phyloP scores from a whole-genome alignment of 2,888 invertebrate species.

The Eupithecia subfuscata region DNA sequence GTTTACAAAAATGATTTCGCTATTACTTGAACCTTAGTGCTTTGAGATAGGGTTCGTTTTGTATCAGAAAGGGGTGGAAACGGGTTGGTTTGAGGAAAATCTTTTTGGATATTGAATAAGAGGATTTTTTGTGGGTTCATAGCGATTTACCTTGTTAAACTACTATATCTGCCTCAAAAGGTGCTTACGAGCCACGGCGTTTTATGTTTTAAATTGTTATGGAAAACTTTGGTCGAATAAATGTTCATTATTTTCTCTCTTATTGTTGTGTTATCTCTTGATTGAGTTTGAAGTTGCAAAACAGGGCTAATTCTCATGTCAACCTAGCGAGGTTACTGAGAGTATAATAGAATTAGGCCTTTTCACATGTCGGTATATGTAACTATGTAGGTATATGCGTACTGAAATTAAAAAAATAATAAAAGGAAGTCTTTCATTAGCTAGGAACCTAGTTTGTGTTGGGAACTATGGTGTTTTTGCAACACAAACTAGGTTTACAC shows the following conservation, averaged over 20 bases:
- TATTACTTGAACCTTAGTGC: constrained; percentile 20
- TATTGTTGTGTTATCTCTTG: neutral
- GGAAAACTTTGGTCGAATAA: neutral
- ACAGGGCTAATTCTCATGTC: too few relatives aligned
- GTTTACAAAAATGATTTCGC: constrained; percentile 33
- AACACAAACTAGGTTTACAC: too few relatives aligned
- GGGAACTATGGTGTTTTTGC: too few relatives aligned
- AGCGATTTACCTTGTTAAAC: constrained; percentile 60
- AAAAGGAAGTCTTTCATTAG: too few relatives aligned
- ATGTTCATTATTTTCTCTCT: neutral
- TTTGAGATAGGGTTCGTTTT: constrained; percentile 36
- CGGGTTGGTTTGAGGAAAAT: constrained; percentile 42
- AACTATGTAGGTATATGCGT: too few relatives aligned
- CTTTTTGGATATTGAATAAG: constrained; percentile 56
- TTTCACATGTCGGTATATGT: too few relatives aligned
- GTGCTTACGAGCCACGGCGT: constrained; percentile 2
- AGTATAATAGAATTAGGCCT: too few relatives aligned
- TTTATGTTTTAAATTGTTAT: neutral
- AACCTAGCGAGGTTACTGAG: too few relatives aligned
- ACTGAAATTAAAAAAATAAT: too few relatives aligned
- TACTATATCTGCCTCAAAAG: constrained; percentile 34
- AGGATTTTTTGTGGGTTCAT: constrained; percentile 56
- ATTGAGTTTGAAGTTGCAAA: too few relatives aligned
- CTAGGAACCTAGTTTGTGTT: too few relatives aligned
- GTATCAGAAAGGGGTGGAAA: neutral